Base-by-base conservation (phyloP, 2,113 vertebrate species). In the Pluvianellus socialis region DNA sequence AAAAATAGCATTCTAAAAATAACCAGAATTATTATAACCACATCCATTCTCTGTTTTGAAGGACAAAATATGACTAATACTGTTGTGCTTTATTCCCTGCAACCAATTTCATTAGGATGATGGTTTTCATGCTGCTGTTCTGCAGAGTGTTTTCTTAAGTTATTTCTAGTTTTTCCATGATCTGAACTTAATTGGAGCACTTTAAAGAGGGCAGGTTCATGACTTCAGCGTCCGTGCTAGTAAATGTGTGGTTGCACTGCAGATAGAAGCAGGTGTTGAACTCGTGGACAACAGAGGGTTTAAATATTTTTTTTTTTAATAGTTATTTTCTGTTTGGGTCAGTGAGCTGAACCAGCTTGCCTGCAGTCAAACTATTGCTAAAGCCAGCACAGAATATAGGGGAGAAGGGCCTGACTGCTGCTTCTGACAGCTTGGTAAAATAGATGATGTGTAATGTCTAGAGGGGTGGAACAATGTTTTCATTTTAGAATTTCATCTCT, bases 1-100 rank as follows among this genome's bases (percentile, higher is more conserved):
- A 71, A 89, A 96, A 94, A 81, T 27, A 95, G 21, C 67, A 13
- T 71, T 88, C 94, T 94, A 95, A 97, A 97, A 96, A 96, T 96
- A 96, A 12, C 73, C 35, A 38, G 56, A 56, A 59, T 84, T 56
- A 38, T 75, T 90, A 47, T 68, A 89, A 85, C 38, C 27, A 5
- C 55, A 27, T 79, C 59, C 67, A 91, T 56, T 59, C 91, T 80
- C 38, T 77, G 55, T 35, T 95, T 61, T 45, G 80, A 81, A 86
- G 91, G 80, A 71, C 62, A 53, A 52, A 94, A 91, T 28, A 61
- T 85, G 86, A 91, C 79, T 91, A 67, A 96, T 28, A 14, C 32
- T 82, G 66, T 35, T 92, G 80, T 66, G 67, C 80, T 88, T 45
- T 47, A 7, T 74, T 93, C 45, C 65, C 56, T 42, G 56, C 38